Conservation (phyloP, 2,113 vertebrate genomes). For the Philantomba maxwellii region DNA sequence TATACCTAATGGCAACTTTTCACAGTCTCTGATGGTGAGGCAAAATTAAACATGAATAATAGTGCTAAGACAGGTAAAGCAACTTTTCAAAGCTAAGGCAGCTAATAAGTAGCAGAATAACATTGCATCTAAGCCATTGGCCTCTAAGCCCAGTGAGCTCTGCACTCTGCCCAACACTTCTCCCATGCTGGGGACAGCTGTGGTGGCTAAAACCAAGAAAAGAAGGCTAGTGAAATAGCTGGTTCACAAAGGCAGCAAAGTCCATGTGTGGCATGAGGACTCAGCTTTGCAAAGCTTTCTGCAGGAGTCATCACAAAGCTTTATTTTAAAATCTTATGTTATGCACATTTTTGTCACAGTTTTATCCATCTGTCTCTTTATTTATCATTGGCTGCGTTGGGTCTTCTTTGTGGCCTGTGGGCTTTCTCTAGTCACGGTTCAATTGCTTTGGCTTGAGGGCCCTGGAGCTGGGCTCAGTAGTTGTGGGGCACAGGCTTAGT, state of each 20-base stretch:
- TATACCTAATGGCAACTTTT: background rate
- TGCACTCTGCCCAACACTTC: background rate
- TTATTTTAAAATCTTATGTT: background rate
- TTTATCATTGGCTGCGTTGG: background rate
- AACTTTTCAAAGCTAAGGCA: background rate
- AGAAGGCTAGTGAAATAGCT: background rate
- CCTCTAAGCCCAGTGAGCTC: background rate
- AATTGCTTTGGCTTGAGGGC: background rate
- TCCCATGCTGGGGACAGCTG: background rate
- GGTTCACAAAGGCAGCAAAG: background rate
- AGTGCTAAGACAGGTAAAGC: background rate
- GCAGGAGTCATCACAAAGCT: background rate
- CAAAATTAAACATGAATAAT: background rate
- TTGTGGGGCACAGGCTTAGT: background rate
- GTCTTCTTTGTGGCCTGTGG: background rate
- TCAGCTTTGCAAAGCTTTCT: background rate
- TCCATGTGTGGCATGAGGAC: background rate
- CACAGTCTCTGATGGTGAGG: background rate
- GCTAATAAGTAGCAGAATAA: background rate
- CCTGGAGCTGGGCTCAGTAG: background rate
- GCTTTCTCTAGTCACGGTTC: background rate
- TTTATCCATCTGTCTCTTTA: background rate
- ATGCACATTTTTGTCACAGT: background rate
- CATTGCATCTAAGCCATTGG: fast-evolving
- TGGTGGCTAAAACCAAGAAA: background rate